Conservation (phyloP, 1,140 invertebrate genomes). For the Homarus americanus region DNA sequence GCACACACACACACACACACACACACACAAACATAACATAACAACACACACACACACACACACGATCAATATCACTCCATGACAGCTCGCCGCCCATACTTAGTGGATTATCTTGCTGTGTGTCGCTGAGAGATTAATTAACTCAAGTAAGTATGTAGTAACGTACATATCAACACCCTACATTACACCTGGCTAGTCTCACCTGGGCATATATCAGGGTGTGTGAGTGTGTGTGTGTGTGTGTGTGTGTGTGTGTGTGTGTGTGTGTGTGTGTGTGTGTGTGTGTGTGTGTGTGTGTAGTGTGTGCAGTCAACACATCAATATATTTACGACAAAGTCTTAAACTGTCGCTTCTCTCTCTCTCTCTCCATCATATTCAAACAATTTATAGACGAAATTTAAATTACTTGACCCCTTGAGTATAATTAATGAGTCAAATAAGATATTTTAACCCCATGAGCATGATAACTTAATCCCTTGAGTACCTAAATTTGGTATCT, state of each 20-base stretch:
- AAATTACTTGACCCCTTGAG: too few species aligned
- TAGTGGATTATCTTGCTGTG: constrained; percentile 27
- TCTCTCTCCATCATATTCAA: too few species aligned
- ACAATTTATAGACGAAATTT: too few species aligned
- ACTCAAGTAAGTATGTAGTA: not conserved
- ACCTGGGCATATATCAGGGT: not conserved
- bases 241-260: constrained; percentile 35
- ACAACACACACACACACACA: not conserved
- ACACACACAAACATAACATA: not conserved
- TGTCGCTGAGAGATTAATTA: constrained; percentile 50
- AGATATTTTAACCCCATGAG: too few species aligned
- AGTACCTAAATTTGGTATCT: too few species aligned
- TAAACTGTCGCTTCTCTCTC: too few species aligned
- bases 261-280: constrained; percentile 30
- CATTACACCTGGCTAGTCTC: not conserved
- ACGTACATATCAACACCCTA: too few species aligned
- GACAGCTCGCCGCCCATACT: constrained; percentile 32
- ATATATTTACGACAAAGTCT: too few species aligned
- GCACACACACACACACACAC: too few species aligned
- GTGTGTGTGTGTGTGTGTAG: not conserved
- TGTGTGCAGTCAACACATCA: not conserved
- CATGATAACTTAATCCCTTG: too few species aligned
- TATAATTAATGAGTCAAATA: too few species aligned
- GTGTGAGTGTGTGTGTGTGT: constrained; percentile 33
- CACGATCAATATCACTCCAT: constrained; percentile 29